phyloP scores from a whole-genome alignment of 1,140 invertebrate species.

The Vollenhovia emeryi region DNA sequence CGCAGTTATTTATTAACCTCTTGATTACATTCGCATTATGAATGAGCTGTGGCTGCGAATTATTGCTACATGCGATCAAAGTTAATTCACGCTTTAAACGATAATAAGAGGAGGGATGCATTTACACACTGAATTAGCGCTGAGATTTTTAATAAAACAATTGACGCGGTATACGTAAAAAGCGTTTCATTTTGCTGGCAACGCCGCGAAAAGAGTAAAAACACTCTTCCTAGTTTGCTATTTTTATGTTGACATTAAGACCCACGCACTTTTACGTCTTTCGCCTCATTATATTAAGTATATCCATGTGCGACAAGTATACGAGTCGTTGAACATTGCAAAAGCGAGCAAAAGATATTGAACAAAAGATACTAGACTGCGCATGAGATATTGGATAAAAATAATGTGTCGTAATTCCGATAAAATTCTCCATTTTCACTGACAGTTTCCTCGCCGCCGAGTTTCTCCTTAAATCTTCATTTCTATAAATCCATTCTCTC shows the following conservation, averaged over 20 bases:
- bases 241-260: slow-evolving; percentile 54
- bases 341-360: slow-evolving; percentile 34
- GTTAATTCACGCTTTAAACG: slow-evolving; percentile 25
- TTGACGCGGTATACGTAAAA: background rate
- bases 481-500: slow-evolving; percentile 72
- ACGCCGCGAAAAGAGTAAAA: background rate
- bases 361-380: slow-evolving; percentile 2
- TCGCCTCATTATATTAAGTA: slow-evolving; percentile 22
- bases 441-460: slow-evolving; percentile 15
- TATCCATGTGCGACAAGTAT: background rate
- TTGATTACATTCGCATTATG: background rate
- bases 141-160: slow-evolving; percentile 25
- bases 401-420: slow-evolving; percentile 65
- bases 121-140: slow-evolving; percentile 13
- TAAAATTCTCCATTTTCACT: slow-evolving; percentile 47
- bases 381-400: slow-evolving; percentile 60
- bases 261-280: slow-evolving; percentile 33
- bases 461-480: slow-evolving; percentile 70
- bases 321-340: slow-evolving; percentile 41
- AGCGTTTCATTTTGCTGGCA: background rate
- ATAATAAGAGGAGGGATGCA: slow-evolving; percentile 7
- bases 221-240: background rate
- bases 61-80: background rate
- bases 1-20: background rate
- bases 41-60: background rate